Conservation (phyloP, 1,140 invertebrate species). For the Cepaea nemoralis region DNA sequence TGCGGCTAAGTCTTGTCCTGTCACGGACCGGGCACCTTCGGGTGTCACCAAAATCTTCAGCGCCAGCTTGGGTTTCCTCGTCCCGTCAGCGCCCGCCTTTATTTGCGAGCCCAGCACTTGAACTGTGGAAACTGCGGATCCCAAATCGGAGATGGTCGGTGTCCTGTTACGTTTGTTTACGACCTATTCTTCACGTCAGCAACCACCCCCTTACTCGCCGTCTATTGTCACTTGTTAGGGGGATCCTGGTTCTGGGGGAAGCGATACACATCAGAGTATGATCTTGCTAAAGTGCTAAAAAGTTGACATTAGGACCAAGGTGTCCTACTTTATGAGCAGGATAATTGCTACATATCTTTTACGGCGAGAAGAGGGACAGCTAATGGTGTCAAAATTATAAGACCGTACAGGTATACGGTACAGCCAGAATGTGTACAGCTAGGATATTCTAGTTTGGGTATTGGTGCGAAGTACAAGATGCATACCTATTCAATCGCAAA, state of each 20-base stretch:
- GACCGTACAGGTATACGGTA: no score
- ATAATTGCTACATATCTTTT: neutral
- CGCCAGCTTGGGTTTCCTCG: neutral
- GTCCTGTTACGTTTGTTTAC: neutral
- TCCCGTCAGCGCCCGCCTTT: slow-evolving; percentile 30
- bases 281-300: slow-evolving; percentile 6
- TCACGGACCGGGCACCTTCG: neutral
- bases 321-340: neutral
- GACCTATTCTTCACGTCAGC: neutral
- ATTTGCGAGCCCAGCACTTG: slow-evolving; percentile 16
- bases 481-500: no score
- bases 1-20: slow-evolving; percentile 8
- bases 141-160: neutral
- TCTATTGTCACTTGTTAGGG: neutral
- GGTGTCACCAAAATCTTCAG: slow-evolving; percentile 17
- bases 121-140: neutral
- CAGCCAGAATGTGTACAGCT: no score
- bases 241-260: neutral
- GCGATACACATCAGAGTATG: neutral
- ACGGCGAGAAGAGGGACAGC: no score
- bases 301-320: neutral
- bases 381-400: no score
- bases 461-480: no score
- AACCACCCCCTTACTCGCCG: neutral
- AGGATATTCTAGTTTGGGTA: no score